Base-by-base conservation (phyloP, 35 echinoderm and acorn worm genomes). In the Chiridota heheva region DNA sequence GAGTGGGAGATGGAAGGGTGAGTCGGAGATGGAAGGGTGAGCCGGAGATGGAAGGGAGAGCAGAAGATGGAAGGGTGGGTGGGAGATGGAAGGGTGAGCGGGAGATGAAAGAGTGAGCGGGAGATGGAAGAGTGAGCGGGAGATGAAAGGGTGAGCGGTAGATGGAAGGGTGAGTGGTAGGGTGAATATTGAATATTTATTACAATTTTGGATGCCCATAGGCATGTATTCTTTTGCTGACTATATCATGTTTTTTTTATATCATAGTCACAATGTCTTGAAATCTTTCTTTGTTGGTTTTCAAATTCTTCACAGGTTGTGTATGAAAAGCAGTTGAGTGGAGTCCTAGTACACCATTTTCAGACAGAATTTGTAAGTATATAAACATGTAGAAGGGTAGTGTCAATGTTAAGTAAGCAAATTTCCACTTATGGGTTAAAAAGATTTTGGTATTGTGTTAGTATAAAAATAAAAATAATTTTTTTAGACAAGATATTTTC, bases 321-420 rank as follows among this genome's bases (percentile, higher is more conserved):
- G 8, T 90, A 83, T 73, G 87, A 90, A 56, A 80, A 78, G 18
- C 91, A 96, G 35, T 41, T 96, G 37, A 87, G 73, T 34, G 67
- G 31, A n/a, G 49, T 90, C 36, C 63, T 96, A 58, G 67, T 85
- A 35, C 68, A 86, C 34, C 86, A 89, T 28, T 96, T 96, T 63
- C 76, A 81, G 40, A 89, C 57, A 90, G 86, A 90, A 69, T 70
- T 90, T 63, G 91, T 96, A 42, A 96, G 90, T 75, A 55, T 56
- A 56, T 56, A 18, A 56, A 24, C 49, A 56, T 56, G 16, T 16
- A 16, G 24, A 56, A 56, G 16, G 16, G 49, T 56, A 56, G 16
- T 51, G n/a, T 56, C 49, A 56, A 56, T 17, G 24, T 55, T 55
- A 15, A 55, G 15, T 15, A 25, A 17, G 49, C 15, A 17, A 55